Evolutionary conservation across 2,113 vertebrate species (phyloP).

Genomic region (Gallinago undulata): DNA sequence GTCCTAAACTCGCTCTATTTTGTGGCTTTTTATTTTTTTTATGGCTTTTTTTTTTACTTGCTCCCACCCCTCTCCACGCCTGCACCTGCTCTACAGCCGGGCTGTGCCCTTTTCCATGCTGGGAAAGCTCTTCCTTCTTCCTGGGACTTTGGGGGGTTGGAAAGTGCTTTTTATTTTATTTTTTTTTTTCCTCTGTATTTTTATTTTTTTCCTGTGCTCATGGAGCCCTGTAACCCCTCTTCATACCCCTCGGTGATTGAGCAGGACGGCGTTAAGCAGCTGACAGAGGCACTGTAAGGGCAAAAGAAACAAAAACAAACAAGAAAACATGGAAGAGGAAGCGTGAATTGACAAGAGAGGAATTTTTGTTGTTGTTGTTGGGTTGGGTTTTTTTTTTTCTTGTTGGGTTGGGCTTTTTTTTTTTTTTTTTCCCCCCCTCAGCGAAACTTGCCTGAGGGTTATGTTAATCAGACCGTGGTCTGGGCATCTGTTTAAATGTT

Average conservation of each 20-base stretch:
- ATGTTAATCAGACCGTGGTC: conserved; percentile 28
- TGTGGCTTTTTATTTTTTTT: neutral
- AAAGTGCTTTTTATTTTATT: neutral
- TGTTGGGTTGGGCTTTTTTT: neutral
- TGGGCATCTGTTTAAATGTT: conserved; percentile 47
- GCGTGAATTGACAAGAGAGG: neutral
- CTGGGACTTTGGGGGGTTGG: neutral
- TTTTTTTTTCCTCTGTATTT: no score
- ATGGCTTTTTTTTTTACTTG: no score
- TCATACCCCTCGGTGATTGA: neutral
- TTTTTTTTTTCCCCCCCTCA: accelerated
- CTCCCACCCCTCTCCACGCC: neutral
- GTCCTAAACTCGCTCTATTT: neutral
- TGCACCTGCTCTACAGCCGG: conserved; percentile 34
- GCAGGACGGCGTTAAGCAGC: neutral
- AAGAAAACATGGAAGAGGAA: neutral
- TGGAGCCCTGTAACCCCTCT: neutral
- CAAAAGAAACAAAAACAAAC: neutral
- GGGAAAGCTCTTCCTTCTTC: neutral
- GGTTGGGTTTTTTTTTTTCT: neutral
- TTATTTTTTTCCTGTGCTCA: no score
- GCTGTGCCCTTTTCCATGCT: neutral
- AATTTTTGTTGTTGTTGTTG: neutral
- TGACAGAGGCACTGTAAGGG: neutral
- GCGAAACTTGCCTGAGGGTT: conserved; percentile 57